Evolutionary conservation across 2,888 invertebrate species (phyloP), one percentile per base, ranked within the genome.

Genomic region (Cantharis nigra): DNA sequence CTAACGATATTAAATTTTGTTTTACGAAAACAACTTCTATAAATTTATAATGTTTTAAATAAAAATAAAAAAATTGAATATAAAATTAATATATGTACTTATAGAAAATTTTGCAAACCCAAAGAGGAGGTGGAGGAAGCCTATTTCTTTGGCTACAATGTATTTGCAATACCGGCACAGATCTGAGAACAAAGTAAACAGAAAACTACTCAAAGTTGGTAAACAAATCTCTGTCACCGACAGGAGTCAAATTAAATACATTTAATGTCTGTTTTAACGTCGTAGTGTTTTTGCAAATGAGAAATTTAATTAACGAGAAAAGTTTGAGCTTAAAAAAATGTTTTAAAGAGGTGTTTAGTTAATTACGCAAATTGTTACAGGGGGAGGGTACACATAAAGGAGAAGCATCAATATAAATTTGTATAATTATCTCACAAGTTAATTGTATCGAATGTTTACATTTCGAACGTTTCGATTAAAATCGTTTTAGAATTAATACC

Each of bases 181-280:
- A 49, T 49, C 49, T 49, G 49, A 49, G n/a, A 49, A 49, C 49
- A 49, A 49, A 49, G 49, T 49, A 49, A 49, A 49, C 49, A 49
- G 49, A 49, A 49, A 49, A n/a, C 49, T 49, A 49, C 49, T 49
- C 49, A 49, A 49, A 49, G 49, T 49, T 49, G n/a, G 49, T 49
- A 49, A 49, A 49, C 49, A 49, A 71, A 71, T 71, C 64, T 63
- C 63, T 71, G 71, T 71, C 71, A 71, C 63, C 71, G 28, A 30
- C 71, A 71, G 71, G 63, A 49, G 13, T 64, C 28, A 71, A 28
- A 63, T 18, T 14, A 63, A 71, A 26, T 71, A 63, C 62, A 64
- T 28, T 64, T 64, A 71, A 64, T 71, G 71, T 23, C 2, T 33
- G 67, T 33, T 73, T 72, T 69, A 49, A 49, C 49, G 49, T 49